phyloP scores from a whole-genome alignment of 2,888 invertebrate species.

The Sylvicola cinctus region DNA sequence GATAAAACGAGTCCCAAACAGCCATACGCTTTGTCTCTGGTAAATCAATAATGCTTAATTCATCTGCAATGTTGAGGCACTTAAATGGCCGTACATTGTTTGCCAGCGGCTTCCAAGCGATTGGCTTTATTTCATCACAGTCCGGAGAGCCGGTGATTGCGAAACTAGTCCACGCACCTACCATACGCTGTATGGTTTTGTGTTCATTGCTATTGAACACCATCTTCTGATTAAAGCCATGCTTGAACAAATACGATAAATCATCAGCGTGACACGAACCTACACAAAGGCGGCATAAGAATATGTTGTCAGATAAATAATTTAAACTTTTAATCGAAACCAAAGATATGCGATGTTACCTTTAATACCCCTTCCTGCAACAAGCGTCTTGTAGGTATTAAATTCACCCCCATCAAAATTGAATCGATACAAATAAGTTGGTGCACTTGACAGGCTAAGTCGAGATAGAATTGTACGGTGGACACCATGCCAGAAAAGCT shows the following conservation, averaged over 20 bases:
- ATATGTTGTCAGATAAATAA: no score
- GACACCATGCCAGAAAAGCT: slow-evolving; percentile 22
- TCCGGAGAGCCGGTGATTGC: slow-evolving; percentile 2
- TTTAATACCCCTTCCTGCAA: no score
- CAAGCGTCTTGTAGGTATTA: no score
- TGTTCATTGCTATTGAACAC: not conserved
- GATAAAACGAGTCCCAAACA: slow-evolving; percentile 4
- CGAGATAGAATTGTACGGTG: slow-evolving; percentile 16
- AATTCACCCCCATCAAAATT: slow-evolving; percentile 18
- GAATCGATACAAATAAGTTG: slow-evolving; percentile 23
- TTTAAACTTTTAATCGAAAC: slow-evolving; percentile 8
- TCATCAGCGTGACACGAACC: slow-evolving; percentile 2
- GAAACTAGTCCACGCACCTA: slow-evolving; percentile 1
- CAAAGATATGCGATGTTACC: slow-evolving; percentile 10
- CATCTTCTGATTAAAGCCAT: not conserved
- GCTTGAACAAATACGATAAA: not conserved
- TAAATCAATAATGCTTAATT: slow-evolving; percentile 1
- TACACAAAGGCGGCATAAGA: no score
- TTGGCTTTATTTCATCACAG: not conserved
- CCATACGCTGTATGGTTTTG: not conserved
- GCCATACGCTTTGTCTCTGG: slow-evolving; percentile 2
- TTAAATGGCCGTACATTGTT: not conserved
- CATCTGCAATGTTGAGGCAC: slow-evolving; percentile 3
- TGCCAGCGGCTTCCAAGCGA: slow-evolving; percentile 1
- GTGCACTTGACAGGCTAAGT: slow-evolving; percentile 13